Evolutionary conservation across 2,797 vertebrate species (phyloP), one percentile per base, ranked within the genome.

Genomic region (Periophthalmus magnuspinnatus): DNA sequence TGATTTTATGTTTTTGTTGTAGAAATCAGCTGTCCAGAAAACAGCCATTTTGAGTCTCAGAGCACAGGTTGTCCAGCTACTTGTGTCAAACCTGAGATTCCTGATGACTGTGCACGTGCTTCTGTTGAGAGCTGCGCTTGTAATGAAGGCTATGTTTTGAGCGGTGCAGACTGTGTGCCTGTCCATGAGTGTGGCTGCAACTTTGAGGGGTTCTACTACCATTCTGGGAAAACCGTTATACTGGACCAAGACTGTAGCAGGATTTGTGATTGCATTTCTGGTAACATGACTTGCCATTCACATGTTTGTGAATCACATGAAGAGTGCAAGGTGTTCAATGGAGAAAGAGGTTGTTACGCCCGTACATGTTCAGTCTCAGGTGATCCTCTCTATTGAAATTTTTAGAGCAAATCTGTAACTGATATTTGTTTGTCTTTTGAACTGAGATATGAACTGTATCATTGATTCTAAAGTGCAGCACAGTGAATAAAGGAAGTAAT

Each of bases 11-110:
- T 56, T 76, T 2, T 67, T 61, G 16, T 52, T 60, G 69, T 65
- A 92, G 92, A 89, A 69, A 82, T 90, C n/a, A 2, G 58, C 2
- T 94, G 92, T 0, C 84, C 83, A 19, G 72, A 69, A 2, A 90
- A 93, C 69, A 91, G 93, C 65, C 92, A 91, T 69, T 92, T 87
- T 77, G 91, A 91, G 9, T 16, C 74, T 0, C 67, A 79, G 28
- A 89, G 90, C 1, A 81, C 81, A 56, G 82, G 88, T 65, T 94
- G 93, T 38, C 86, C 90, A 19, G 38, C 89, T 45, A 92, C 89
- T 0, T 94, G 94, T 68, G 33, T 83, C 5, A 78, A 88, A 8
- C 75, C 77, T 1, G 81, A 85, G 2, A 78, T 88, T 1, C 84
- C 84, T 0, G 4, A 77, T 0, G 81, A 78, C 70, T 94, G 93